A percentile compares a stretch with the other conserved stretches of the same genome.
phyloP scores from a whole-genome alignment of 2,113 vertebrate species.

The Brevimyrus niger region DNA sequence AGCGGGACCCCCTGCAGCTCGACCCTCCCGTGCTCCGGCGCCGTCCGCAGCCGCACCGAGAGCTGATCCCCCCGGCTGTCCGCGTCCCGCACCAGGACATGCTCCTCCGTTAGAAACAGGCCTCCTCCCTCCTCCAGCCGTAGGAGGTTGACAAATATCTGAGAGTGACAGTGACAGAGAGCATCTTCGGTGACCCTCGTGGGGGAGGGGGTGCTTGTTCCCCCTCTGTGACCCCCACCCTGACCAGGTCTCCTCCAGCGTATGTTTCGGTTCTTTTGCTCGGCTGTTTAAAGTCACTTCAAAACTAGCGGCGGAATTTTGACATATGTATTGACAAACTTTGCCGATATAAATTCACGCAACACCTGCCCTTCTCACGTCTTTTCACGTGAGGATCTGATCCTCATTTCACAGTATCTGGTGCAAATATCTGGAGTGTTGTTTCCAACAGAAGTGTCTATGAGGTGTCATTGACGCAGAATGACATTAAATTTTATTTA shows the following conservation, averaged over 20 bases:
- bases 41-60: slow-evolving; percentile 42
- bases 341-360: not conserved
- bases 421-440: not conserved
- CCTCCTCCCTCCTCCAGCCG: slow-evolving; percentile 53
- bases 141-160: slow-evolving; percentile 64
- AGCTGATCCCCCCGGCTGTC: slow-evolving; percentile 55
- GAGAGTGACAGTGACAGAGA: slow-evolving; percentile 10
- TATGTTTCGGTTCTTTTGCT: not conserved
- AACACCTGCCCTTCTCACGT: not conserved
- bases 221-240: not conserved
- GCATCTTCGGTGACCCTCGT: too few relatives aligned
- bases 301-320: not conserved
- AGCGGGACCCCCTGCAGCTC: slow-evolving; percentile 47
- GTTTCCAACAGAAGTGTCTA: slow-evolving; percentile 3
- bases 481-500: slow-evolving; percentile 14
- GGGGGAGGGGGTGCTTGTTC: not conserved
- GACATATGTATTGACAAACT: not conserved
- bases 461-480: slow-evolving; percentile 11
- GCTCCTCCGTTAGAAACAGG: slow-evolving; percentile 53
- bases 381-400: slow-evolving; percentile 1
- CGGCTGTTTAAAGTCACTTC: not conserved
- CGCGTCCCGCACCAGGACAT: slow-evolving; percentile 56
- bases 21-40: slow-evolving; percentile 35
- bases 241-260: not conserved
- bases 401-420: slow-evolving; percentile 3